phyloP scores from a whole-genome alignment of 2,797 vertebrate species.

The Myotis planiceps region DNA sequence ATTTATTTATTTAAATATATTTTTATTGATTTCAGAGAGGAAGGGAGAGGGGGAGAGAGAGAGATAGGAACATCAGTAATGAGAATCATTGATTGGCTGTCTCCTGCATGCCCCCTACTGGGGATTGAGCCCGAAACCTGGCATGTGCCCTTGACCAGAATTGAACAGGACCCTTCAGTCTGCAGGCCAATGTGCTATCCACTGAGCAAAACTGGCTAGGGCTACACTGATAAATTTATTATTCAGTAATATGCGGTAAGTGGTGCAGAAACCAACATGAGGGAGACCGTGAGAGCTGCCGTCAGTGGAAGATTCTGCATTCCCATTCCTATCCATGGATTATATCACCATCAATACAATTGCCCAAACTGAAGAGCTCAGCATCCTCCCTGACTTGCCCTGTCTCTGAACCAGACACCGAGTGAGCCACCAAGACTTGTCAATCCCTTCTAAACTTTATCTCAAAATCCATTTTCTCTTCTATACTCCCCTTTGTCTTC shows the following conservation, averaged over 20 bases:
- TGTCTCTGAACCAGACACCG: background rate
- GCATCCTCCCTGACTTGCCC: background rate
- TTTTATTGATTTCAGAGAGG: too few species aligned
- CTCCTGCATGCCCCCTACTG: too few species aligned
- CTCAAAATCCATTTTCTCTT: background rate
- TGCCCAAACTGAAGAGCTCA: background rate
- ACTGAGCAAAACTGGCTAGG: too few species aligned
- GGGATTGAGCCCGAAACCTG: too few species aligned
- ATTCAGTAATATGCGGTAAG: background rate
- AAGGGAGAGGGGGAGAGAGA: too few species aligned
- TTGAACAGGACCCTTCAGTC: too few species aligned
- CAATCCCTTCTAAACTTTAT: background rate
- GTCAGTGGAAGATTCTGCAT: background rate
- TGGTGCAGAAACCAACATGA: background rate
- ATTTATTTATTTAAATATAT: too few species aligned
- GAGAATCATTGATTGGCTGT: too few species aligned
- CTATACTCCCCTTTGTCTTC: background rate
- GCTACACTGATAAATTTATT: background rate
- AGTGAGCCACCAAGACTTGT: background rate
- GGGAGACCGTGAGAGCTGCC: background rate
- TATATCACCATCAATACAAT: background rate
- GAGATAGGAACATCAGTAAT: too few species aligned
- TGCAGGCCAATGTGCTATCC: too few species aligned
- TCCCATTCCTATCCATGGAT: background rate
- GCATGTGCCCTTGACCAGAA: too few species aligned